phyloP scores from a whole-genome alignment of 2,797 vertebrate genomes.

The Molossus alvarezi region DNA sequence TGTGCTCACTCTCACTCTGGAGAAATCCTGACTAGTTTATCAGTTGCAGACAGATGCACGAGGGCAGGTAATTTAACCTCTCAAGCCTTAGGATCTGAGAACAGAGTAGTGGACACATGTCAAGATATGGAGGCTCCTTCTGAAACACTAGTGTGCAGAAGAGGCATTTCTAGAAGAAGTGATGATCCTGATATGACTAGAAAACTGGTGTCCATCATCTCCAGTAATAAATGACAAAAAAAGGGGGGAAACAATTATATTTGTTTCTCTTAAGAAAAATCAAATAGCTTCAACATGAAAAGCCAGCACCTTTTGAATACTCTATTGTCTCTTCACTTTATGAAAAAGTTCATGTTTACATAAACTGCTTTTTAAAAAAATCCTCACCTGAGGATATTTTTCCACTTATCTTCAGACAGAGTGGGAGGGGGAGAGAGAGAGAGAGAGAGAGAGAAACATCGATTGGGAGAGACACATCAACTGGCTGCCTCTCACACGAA shows the following conservation, averaged over 20 bases:
- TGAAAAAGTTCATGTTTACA: neutral
- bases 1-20: neutral
- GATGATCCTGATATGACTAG: neutral
- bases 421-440: too few species aligned
- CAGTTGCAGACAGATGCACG: neutral
- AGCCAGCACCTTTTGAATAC: neutral
- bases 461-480: too few species aligned
- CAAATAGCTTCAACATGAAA: slow-evolving; percentile 57
- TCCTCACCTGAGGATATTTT: too few species aligned
- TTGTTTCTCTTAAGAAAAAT: slow-evolving; percentile 44
- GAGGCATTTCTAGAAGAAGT: slow-evolving; percentile 8
- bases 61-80: neutral
- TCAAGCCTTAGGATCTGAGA: neutral
- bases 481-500: too few species aligned
- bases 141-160: neutral
- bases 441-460: too few species aligned
- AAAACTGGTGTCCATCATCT: neutral
- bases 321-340: neutral
- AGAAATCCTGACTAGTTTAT: neutral
- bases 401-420: too few species aligned
- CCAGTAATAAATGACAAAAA: neutral
- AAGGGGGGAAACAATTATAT: neutral
- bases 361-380: slow-evolving; percentile 3
- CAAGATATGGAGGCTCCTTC: neutral
- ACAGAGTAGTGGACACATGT: neutral